These are phyloP conservation scores for Ephydatia muelleri DNA, from an alignment of 37 sponge, comb jelly and placozoan species.

Conservation along the genomic window DNA sequence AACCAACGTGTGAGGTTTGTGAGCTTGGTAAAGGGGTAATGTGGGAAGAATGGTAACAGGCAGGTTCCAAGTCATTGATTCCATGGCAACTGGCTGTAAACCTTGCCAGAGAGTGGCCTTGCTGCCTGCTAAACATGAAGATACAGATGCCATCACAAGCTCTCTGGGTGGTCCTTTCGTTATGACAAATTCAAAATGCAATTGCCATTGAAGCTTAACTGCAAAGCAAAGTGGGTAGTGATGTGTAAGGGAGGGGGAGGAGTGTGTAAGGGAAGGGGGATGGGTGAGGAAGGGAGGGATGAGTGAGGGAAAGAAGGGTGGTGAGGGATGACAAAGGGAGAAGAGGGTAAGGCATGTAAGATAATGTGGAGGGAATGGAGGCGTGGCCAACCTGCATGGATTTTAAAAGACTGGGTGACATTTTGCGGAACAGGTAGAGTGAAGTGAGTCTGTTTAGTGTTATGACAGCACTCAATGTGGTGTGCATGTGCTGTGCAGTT, in stretches of 20 bases:
- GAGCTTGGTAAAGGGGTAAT: conserved; percentile 16
- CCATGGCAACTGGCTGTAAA: conserved; percentile 6
- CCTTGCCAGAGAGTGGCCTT: conserved; percentile 30
- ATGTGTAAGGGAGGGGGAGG: too few species aligned
- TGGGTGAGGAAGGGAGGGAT: too few species aligned
- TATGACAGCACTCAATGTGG: conserved; percentile 63
- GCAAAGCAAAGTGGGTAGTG: background rate
- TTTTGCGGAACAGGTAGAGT: conserved; percentile 62
- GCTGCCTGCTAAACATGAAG: conserved; percentile 14
- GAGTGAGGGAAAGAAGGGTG: too few species aligned
- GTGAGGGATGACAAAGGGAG: too few species aligned
- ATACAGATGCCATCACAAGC: background rate
- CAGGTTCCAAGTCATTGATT: conserved; percentile 60
- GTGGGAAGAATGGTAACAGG: conserved; percentile 68
- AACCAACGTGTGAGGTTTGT: background rate
- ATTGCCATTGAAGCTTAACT: conserved; percentile 69
- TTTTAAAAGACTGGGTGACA: conserved; percentile 64
- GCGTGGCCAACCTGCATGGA: conserved; percentile 40
- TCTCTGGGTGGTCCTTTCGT: conserved; percentile 5
- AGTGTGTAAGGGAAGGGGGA: background rate
- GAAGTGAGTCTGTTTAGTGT: conserved; percentile 62
- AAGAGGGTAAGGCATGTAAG: too few species aligned
- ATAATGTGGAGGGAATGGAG: too few species aligned
- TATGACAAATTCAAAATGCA: conserved; percentile 78
- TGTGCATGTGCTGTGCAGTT: conserved; percentile 34